These are phyloP conservation scores for Cephonodes hylas DNA, from an alignment of 2,888 invertebrate genomes.

Conservation along the genomic window DNA sequence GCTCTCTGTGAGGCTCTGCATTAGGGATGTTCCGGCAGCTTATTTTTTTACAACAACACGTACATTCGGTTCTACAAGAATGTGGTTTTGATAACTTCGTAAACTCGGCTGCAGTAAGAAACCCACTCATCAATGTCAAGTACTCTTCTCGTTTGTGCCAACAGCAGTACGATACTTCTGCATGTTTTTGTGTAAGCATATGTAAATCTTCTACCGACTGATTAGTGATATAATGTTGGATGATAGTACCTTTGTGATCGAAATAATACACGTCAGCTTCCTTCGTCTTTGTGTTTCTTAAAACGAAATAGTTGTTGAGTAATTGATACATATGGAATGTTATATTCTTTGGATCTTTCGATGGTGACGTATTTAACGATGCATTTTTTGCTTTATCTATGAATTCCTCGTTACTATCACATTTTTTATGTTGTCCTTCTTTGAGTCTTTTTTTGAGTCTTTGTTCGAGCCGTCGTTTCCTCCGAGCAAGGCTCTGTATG, in stretches of 20 bases:
- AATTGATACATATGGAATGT: not conserved
- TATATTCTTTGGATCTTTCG: not conserved
- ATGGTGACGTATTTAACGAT: not conserved
- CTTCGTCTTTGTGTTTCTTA: not conserved
- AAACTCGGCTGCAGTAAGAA: not conserved
- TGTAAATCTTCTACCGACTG: not conserved
- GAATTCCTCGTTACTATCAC: no score
- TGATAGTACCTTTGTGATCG: not conserved
- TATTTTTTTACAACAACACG: slow-evolving; percentile 32
- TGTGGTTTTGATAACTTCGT: slow-evolving; percentile 30
- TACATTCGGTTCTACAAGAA: slow-evolving; percentile 27
- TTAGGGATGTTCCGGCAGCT: not conserved
- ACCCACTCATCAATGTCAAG: slow-evolving; percentile 12
- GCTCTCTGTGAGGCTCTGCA: slow-evolving; percentile 3
- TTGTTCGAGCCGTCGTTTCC: not conserved
- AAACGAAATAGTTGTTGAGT: not conserved
- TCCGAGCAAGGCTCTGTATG: not conserved
- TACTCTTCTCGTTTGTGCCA: slow-evolving; percentile 35
- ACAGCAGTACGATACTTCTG: slow-evolving; percentile 31
- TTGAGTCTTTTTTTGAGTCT: not conserved
- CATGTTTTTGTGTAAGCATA: not conserved
- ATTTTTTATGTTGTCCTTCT: no score
- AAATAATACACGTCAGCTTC: slow-evolving; percentile 10
- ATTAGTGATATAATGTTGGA: not conserved
- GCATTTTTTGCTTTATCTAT: not conserved